Percentiles rank a stretch among this genome's conserved stretches.
These are phyloP conservation scores for Galeruca laticollis DNA, from an alignment of 2,888 invertebrate genomes.

Conservation along the genomic window DNA sequence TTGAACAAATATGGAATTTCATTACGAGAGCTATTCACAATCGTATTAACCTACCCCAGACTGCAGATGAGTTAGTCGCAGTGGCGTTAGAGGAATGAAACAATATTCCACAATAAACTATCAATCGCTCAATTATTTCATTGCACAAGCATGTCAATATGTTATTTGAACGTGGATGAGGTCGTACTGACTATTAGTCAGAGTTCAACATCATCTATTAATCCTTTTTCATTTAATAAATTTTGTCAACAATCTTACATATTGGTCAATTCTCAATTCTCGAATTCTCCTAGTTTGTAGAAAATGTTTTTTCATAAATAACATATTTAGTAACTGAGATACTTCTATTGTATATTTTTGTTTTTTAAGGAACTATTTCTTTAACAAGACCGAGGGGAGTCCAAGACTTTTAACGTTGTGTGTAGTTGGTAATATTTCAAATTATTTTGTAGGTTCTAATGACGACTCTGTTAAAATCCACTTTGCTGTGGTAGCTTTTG, in stretches of 20 bases:
- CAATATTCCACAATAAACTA: neutral
- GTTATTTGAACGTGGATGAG: no score
- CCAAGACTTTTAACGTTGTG: neutral
- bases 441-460: neutral
- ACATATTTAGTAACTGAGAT: no score
- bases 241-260: no score
- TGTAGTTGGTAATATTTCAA: no score
- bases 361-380: neutral
- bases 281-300: no score
- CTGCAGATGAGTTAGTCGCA: neutral
- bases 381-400: neutral
- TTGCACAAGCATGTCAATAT: neutral
- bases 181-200: no score
- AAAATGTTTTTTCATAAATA: no score
- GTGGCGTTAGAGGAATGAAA: neutral
- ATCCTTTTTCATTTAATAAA: no score
- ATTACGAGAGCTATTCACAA: neutral
- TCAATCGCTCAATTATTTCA: neutral
- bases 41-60: neutral
- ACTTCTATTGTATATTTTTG: no score
- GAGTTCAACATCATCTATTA: no score
- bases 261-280: no score
- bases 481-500: constrained; percentile 21
- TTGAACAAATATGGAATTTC: neutral
- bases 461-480: constrained; percentile 8